These are phyloP conservation scores for Rhineura floridana DNA, from an alignment of 2,113 vertebrate species.

Conservation along the genomic window DNA sequence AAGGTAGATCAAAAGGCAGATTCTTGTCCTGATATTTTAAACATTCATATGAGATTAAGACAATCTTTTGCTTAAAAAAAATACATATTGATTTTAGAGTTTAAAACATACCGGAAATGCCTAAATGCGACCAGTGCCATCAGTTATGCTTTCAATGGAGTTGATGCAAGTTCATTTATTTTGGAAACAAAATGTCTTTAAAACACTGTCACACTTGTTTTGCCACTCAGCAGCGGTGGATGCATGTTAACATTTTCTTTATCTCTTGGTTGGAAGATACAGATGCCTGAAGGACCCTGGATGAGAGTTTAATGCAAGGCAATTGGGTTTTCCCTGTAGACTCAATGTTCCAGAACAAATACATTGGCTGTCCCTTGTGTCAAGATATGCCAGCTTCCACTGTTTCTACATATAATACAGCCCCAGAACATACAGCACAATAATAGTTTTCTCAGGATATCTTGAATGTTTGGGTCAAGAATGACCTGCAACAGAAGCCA, in stretches of 20 bases:
- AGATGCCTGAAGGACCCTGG: not conserved
- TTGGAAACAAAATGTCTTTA: too few relatives aligned
- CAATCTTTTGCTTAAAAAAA: not conserved
- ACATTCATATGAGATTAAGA: not conserved
- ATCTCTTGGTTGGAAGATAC: not conserved
- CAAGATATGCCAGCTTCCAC: not conserved
- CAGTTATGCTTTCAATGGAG: not conserved
- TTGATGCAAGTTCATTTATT: not conserved
- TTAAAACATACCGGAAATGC: not conserved
- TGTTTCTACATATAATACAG: not conserved
- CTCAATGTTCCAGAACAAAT: not conserved
- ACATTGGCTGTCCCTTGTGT: not conserved
- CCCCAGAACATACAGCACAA: not conserved
- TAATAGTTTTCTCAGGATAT: not conserved
- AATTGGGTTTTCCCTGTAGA: not conserved
- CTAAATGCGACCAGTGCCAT: not conserved
- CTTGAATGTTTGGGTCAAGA: too few relatives aligned
- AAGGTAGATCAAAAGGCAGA: not conserved
- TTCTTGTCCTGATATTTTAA: not conserved
- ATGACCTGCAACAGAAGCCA: too few relatives aligned
- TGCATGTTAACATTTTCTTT: not conserved
- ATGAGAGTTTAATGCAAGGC: not conserved
- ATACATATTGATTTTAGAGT: not conserved
- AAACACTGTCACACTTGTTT: not conserved
- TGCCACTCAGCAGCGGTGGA: not conserved